These are phyloP conservation scores for Camelus bactrianus DNA, from an alignment of 2,113 vertebrate genomes.

Conservation along the genomic window DNA sequence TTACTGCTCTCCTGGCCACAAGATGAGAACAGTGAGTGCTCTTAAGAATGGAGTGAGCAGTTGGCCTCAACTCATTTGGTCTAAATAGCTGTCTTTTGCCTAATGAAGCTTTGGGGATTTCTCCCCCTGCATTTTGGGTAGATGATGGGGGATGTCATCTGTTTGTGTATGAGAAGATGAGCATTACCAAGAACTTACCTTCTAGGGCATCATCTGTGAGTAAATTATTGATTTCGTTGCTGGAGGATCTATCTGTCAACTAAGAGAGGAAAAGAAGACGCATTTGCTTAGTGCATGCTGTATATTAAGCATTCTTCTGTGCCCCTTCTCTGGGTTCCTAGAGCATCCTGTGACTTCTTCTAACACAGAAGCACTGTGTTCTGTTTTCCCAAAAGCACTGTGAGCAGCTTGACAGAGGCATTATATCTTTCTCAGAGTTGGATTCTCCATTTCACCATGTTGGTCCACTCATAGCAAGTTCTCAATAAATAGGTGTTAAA, in stretches of 20 bases:
- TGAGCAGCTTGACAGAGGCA: background rate
- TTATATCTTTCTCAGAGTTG: background rate
- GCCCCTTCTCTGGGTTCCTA: background rate
- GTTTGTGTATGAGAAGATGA: background rate
- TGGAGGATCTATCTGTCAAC: background rate
- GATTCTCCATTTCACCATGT: background rate
- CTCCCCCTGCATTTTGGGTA: background rate
- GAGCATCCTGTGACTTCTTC: background rate
- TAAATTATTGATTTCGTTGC: background rate
- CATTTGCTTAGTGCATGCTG: background rate
- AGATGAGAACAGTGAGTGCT: constrained; percentile 39
- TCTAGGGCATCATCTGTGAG: background rate
- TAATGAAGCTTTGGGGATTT: constrained; percentile 47
- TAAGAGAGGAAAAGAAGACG: background rate
- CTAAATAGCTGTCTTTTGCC: constrained; percentile 36
- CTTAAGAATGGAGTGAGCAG: constrained; percentile 40
- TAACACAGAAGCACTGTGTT: background rate
- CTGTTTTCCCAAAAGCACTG: background rate
- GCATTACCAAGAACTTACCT: constrained; percentile 26
- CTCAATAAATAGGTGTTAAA: background rate
- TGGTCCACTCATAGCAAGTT: background rate
- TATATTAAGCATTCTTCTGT: background rate
- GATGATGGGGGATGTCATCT: background rate
- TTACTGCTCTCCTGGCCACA: constrained; percentile 63
- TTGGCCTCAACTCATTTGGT: constrained; percentile 52